Evolutionary conservation across 2,888 invertebrate genomes (phyloP).

Genomic region (Piscicola geometra): DNA sequence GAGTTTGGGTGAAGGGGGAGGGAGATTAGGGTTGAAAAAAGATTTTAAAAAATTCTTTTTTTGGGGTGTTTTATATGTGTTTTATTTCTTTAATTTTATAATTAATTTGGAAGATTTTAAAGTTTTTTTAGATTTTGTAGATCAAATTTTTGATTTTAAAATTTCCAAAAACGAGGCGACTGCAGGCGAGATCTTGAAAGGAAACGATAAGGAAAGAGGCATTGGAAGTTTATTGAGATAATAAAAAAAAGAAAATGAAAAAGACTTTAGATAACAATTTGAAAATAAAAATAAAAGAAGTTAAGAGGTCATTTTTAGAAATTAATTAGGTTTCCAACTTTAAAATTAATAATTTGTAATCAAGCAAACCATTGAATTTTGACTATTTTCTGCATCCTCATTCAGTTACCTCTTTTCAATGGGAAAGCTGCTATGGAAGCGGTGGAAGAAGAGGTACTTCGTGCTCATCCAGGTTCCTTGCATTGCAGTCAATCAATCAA

Average conservation of each 20-base stretch:
- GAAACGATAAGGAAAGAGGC: too few relatives aligned
- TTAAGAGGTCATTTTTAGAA: neutral
- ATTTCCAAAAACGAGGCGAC: too few relatives aligned
- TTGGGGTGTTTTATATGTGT: neutral
- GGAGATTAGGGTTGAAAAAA: neutral
- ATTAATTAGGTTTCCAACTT: neutral
- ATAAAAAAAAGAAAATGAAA: too few relatives aligned
- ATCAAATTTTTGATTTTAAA: too few relatives aligned
- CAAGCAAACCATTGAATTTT: neutral
- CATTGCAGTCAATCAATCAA: neutral
- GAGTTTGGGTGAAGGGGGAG: constrained; percentile 48
- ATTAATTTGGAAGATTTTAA: neutral
- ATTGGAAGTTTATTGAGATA: too few relatives aligned
- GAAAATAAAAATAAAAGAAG: too few relatives aligned
- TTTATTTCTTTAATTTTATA: neutral
- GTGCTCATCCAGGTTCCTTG: constrained; percentile 83
- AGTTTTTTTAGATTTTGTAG: too few relatives aligned
- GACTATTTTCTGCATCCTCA: constrained; percentile 33
- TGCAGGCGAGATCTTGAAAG: too few relatives aligned
- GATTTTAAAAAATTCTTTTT: too few relatives aligned
- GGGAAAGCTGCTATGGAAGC: constrained; percentile 94
- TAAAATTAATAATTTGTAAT: neutral
- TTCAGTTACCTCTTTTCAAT: constrained; percentile 57
- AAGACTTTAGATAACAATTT: too few relatives aligned
- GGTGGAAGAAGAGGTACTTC: constrained; percentile 97